Base-by-base conservation (phyloP, 2,113 vertebrate species). In the Panurus biarmicus region DNA sequence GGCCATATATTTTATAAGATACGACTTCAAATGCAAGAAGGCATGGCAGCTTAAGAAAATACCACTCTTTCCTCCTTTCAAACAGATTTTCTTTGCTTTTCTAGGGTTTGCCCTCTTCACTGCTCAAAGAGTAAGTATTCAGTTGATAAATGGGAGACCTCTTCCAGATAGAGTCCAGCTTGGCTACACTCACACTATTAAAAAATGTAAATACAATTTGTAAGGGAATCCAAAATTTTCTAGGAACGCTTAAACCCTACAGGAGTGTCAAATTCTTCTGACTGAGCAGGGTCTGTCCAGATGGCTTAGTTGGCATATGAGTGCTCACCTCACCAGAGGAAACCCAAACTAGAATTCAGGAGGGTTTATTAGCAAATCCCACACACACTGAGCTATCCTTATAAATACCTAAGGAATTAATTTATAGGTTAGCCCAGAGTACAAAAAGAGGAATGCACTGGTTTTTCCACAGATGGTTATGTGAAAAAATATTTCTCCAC, bases 181-280 rank as follows among this genome's bases (percentile, higher is more conserved):
- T 81, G 75, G 79, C 65, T 67, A 76, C 33, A 21, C 10, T 56
- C 20, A 78, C 6, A 20, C 40, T 56, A 10, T 47, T 75, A 26
- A 92, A 83, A 94, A 78, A 78, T 65, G 73, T 79, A 94, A 94
- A 87, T 61, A 93, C 8, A 44, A 72, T 87, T 73, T 89, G 14
- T 53, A 73, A 76, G 54, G 60, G 70, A 92, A 89, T 91, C 25
- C 13, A 81, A 67, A 89, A 48, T 65, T 89, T 95, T 93, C 87
- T 70, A 87, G 67, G 91, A 94, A 95, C 10, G 54, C 12, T 94
- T 89, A 83, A 85, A 58, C 35, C 36, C 83, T 76, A 42, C 11
- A 73, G 57, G 11, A 94, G 35, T 57, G 62, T 82, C 65, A 91
- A 47, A 90, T 85, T 79, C 71, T 79, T 85, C 81, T 79, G 81